phyloP scores from a whole-genome alignment of 2,113 vertebrate genomes.

The Podarcis muralis region DNA sequence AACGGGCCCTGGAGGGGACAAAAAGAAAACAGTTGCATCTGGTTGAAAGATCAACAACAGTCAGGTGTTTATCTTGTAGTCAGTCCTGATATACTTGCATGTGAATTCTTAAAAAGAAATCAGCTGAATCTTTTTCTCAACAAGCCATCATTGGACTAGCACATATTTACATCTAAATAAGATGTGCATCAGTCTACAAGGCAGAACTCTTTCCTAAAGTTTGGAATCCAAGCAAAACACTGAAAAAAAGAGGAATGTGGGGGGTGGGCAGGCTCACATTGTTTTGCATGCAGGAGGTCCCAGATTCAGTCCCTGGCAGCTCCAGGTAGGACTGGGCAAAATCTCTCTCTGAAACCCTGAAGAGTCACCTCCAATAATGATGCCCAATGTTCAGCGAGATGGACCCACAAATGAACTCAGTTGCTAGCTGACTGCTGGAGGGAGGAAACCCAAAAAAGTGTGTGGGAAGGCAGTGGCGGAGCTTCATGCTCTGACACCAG shows the following conservation, averaged over 20 bases:
- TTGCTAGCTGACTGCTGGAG: too few species aligned
- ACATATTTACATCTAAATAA: neutral
- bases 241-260: neutral
- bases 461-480: too few species aligned
- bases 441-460: too few species aligned
- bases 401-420: too few species aligned
- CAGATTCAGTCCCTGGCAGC: neutral
- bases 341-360: neutral
- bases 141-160: neutral
- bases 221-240: neutral
- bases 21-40: constrained; percentile 8
- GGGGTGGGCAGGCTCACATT: neutral
- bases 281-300: neutral
- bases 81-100: neutral
- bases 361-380: neutral
- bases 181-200: neutral
- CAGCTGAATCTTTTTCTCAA: neutral
- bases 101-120: neutral
- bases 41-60: neutral
- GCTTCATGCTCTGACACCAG: too few species aligned
- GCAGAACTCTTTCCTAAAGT: neutral
- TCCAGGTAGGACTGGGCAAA: neutral
- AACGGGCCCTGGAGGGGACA: neutral
- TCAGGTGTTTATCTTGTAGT: neutral
- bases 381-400: too few species aligned